A percentile compares a stretch with the other conserved stretches of the same genome.
These are phyloP conservation scores for Sylvilagus bachmani DNA, from an alignment of 2,113 vertebrate genomes.

Conservation along the genomic window DNA sequence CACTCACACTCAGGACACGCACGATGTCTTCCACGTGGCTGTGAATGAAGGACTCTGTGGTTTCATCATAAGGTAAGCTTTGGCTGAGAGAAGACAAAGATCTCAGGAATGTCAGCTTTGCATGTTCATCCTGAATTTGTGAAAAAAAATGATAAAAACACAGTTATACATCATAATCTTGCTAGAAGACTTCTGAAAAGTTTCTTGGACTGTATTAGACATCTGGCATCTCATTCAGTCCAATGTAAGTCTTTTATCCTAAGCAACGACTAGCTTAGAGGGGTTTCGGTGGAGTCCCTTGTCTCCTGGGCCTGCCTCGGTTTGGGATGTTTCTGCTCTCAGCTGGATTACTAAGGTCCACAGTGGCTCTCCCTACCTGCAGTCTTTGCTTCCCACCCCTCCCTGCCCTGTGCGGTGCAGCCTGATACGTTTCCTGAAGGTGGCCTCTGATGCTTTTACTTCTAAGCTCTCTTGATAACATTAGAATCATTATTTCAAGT, in stretches of 20 bases:
- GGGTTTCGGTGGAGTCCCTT: background rate
- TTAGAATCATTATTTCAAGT: slow-evolving; percentile 51
- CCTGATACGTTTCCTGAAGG: background rate
- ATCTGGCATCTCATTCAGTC: slow-evolving; percentile 2
- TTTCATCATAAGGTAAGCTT: slow-evolving; percentile 70
- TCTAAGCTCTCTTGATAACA: slow-evolving; percentile 12
- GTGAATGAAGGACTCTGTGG: slow-evolving; percentile 64
- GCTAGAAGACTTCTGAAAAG: slow-evolving; percentile 30
- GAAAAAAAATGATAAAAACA: slow-evolving; percentile 62
- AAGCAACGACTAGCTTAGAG: background rate
- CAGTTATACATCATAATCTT: background rate
- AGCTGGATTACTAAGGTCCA: background rate
- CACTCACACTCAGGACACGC: slow-evolving; percentile 73
- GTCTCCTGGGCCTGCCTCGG: background rate
- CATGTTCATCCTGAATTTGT: slow-evolving; percentile 71
- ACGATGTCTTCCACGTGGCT: slow-evolving; percentile 68
- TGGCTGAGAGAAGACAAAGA: slow-evolving; percentile 76
- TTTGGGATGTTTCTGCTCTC: background rate
- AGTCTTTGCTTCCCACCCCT: background rate
- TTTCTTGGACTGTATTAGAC: slow-evolving; percentile 20
- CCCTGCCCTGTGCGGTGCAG: background rate
- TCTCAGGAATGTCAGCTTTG: slow-evolving; percentile 76
- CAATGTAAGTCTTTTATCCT: slow-evolving; percentile 32
- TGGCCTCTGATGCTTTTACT: background rate
- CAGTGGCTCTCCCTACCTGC: background rate